Base-by-base conservation (phyloP, 2,888 invertebrate species). In the Tridacna gigas region DNA sequence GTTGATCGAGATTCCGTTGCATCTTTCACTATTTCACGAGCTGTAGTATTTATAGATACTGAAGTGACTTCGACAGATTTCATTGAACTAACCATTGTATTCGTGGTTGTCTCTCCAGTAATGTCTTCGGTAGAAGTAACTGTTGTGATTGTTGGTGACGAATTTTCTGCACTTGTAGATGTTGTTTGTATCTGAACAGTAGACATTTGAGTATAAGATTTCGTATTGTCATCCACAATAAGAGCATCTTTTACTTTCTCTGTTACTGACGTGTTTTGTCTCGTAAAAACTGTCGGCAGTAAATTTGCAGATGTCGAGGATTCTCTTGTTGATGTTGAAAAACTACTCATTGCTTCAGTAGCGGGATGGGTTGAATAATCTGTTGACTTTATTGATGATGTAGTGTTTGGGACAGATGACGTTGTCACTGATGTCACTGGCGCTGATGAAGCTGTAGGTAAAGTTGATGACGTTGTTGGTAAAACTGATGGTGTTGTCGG, bases 361-460 rank as follows among this genome's bases (percentile, higher is more conserved):
- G 69, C 22, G 13, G 45, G 18, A n/a, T 45, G 51, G 0, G 73
- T 73, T 9, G 73, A 13, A 7, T 51, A 51, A 20, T 20, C 20
- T 9, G 73, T 18, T 51, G 25, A 26, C 51, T 22, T 47, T 28
- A 5, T 25, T 13, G 48, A n/a, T n/a, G n/a, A 13, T 56, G 73
- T 73, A 7, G 73, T 26, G 51, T 13, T 26, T 4, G 48, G 12
- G 0, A n/a, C 28, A 13, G 60, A 22, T 20, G 56, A 28, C 28
- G 74, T 74, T 26, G 73, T 73, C 15, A 61, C 25, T 56, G 60
- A 28, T 61, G 74, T 79, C 2, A 65, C 28, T 37, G 11, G n/a
- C 13, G 12, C 13, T n/a, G 61, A n/a, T 37, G 48, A n/a, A 7
- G n/a, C 22, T 3, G 74, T 11, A 25, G 74, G 26, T 51, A 63